phyloP scores from a whole-genome alignment of 1,140 invertebrate species.

The Elymnias hypermnestra region DNA sequence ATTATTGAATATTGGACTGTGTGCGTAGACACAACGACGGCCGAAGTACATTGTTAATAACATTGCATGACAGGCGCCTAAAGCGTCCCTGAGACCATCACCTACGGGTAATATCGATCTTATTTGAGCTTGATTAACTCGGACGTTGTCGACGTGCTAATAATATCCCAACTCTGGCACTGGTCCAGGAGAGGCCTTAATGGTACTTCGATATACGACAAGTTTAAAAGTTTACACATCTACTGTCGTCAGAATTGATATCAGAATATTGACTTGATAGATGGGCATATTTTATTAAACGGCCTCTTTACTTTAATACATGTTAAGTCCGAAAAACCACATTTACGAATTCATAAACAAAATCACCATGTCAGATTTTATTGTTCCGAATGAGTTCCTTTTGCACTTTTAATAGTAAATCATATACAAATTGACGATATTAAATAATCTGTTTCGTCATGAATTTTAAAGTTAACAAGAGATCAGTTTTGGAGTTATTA shows the following conservation, averaged over 20 bases:
- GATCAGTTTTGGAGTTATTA: too few relatives aligned
- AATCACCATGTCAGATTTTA: too few relatives aligned
- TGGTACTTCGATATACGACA: slow-evolving; percentile 68
- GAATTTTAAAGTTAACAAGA: too few relatives aligned
- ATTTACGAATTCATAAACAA: too few relatives aligned
- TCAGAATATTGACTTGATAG: background rate
- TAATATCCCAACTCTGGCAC: slow-evolving; percentile 67
- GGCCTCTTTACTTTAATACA: too few relatives aligned
- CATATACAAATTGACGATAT: too few relatives aligned
- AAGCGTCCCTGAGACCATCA: slow-evolving; percentile 50
- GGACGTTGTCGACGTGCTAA: slow-evolving; percentile 65
- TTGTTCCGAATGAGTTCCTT: too few relatives aligned
- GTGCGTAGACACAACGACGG: background rate
- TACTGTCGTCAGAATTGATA: background rate
- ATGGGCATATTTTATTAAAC: too few relatives aligned
- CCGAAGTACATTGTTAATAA: background rate
- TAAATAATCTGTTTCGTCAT: too few relatives aligned
- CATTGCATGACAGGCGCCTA: slow-evolving; percentile 22
- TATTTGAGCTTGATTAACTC: slow-evolving; percentile 75
- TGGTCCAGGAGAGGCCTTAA: slow-evolving; percentile 68
- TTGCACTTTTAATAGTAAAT: too few relatives aligned
- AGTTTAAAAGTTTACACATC: slow-evolving; percentile 55
- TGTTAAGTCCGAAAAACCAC: too few relatives aligned
- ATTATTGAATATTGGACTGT: slow-evolving; percentile 1
- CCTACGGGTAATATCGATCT: slow-evolving; percentile 70